Base-by-base conservation (phyloP, 2,888 invertebrate species). In the Nymphalis polychloros region DNA sequence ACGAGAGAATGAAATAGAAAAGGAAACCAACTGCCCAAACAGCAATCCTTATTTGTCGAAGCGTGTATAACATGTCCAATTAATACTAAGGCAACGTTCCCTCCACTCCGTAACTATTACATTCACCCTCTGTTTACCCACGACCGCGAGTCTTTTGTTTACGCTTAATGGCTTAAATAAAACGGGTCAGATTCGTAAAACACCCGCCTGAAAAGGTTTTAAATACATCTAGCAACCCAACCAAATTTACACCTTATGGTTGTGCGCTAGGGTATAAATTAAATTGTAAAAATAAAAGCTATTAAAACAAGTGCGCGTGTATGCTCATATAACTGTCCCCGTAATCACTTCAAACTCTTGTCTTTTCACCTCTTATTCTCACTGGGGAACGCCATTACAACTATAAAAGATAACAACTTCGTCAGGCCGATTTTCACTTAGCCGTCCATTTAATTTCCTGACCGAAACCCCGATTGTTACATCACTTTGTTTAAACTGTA, bases 81-180 rank as follows among this genome's bases (percentile, higher is more conserved):
- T 89, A 90, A 88, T 86, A 90, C 83, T 84, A 86, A 87, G 85
- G 84, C 84, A 82, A 78, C 84, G 83, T 81, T 80, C 57, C 84
- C 83, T 82, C 84, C 84, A 84, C 86, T 85, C 84, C 85, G 86
- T 89, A 86, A 89, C 89, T 89, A 89, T 88, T 86, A 88, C 85
- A 85, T 82, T 84, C 85, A 79, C 85, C 84, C 86, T 85, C 81
- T 84, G 85, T 82, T 87, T 85, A 86, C 88, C 78, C 82, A 83
- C 84, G 82, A 81, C 84, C 81, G 82, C 84, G 83, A 87, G 84
- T 88, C 90, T 90, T 90, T 91, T 91, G 89, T 90, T 89, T 88
- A 88, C 89, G 88, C 85, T 86, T 90, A 92, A 91, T 90, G 89
- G 88, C 89, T 89, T 88, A 89, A 90, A 90, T 88, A 89, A 90